Conservation (phyloP, 2,888 invertebrate species). For the Mantis religiosa region DNA sequence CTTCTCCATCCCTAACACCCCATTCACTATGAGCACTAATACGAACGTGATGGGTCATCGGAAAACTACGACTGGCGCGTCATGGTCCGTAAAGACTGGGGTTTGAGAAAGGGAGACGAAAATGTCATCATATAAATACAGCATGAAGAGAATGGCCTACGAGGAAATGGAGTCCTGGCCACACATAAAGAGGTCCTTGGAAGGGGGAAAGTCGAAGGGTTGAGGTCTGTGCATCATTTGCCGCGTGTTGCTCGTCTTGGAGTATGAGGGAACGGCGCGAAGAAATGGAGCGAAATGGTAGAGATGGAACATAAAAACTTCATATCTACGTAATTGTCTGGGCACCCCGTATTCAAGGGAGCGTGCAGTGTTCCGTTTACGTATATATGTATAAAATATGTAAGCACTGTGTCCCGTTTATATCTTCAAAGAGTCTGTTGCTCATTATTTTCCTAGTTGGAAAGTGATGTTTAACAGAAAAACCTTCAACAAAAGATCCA, state of each 20-base stretch:
- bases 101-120: neutral
- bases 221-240: neutral
- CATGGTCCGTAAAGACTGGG: neutral
- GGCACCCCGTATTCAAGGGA: neutral
- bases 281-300: neutral
- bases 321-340: neutral
- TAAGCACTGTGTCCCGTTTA: no score
- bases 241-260: neutral
- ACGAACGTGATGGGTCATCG: neutral
- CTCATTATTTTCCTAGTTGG: no score
- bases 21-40: neutral
- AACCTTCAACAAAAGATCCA: no score
- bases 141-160: conserved; percentile 20
- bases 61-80: neutral
- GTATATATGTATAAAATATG: neutral
- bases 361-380: neutral
- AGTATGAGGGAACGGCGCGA: neutral
- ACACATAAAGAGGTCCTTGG: conserved; percentile 1
- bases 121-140: conserved; percentile 24
- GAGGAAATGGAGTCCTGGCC: neutral
- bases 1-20: neutral
- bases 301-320: conserved; percentile 8
- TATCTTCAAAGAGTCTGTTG: no score
- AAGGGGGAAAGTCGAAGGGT: neutral
- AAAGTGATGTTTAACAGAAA: no score